Evolutionary conservation across 2,113 vertebrate genomes (phyloP).

Genomic region (Cephalopterus ornatus): DNA sequence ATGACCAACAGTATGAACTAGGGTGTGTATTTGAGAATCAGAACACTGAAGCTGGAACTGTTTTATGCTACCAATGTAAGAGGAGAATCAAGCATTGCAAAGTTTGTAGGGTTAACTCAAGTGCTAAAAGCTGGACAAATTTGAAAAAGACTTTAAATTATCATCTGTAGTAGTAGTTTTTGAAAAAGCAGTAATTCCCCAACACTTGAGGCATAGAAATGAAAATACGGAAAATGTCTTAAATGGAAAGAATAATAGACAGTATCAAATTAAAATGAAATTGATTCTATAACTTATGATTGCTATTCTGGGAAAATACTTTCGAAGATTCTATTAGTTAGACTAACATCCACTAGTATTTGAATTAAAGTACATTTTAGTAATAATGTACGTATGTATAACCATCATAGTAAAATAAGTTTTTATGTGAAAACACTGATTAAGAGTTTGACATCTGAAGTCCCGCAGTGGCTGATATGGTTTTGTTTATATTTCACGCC

Average conservation of each 20-base stretch:
- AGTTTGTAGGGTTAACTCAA: neutral
- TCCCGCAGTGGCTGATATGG: neutral
- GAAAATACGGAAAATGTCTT: neutral
- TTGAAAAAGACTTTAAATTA: neutral
- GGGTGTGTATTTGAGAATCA: neutral
- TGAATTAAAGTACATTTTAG: neutral
- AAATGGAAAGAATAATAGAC: neutral
- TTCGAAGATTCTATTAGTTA: neutral
- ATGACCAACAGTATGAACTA: neutral
- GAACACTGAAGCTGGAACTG: neutral
- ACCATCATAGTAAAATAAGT: neutral
- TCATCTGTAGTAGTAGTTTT: neutral
- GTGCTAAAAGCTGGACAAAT: neutral
- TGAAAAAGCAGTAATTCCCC: neutral
- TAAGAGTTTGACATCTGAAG: slow-evolving; percentile 2
- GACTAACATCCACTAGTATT: neutral
- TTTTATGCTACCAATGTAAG: neutral
- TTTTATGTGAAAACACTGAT: neutral
- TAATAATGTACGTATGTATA: neutral
- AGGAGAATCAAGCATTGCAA: neutral
- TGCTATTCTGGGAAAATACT: neutral
- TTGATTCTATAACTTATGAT: neutral
- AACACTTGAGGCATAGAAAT: neutral
- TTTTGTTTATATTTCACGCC: slow-evolving; percentile 58
- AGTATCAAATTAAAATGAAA: neutral